Conservation (phyloP, 2,888 invertebrate genomes). For the Laspeyria flexula region DNA sequence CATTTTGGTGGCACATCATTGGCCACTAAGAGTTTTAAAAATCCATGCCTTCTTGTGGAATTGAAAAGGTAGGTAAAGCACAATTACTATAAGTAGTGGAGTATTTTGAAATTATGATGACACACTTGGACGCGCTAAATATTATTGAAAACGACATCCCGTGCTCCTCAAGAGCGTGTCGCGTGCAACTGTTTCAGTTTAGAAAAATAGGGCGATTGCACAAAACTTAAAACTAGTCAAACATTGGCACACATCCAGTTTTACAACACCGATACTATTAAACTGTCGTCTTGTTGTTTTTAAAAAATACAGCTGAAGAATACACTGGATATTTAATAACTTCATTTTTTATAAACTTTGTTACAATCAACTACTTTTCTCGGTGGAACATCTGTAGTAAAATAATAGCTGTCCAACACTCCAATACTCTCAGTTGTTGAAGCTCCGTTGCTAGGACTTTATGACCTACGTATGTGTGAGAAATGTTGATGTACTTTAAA, state of each 20-base stretch:
- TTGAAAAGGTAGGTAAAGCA: too few relatives aligned
- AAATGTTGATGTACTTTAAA: too few relatives aligned
- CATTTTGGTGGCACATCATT: too few relatives aligned
- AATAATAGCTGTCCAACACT: too few relatives aligned
- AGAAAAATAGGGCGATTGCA: slow-evolving; percentile 85
- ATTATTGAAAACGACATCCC: slow-evolving; percentile 40
- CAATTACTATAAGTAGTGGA: neutral
- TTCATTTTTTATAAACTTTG: neutral
- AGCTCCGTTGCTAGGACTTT: too few relatives aligned
- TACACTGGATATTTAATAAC: slow-evolving; percentile 1
- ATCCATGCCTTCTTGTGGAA: too few relatives aligned
- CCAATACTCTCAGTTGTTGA: too few relatives aligned
- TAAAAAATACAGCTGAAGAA: slow-evolving; percentile 46
- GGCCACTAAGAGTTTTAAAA: too few relatives aligned
- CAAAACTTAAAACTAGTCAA: slow-evolving; percentile 77
- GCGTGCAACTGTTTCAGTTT: slow-evolving; percentile 80
- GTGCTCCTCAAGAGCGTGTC: slow-evolving; percentile 60
- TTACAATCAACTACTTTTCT: too few relatives aligned
- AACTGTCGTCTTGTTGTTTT: slow-evolving; percentile 66
- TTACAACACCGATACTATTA: slow-evolving; percentile 73
- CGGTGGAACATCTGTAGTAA: too few relatives aligned
- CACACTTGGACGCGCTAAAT: slow-evolving; percentile 24
- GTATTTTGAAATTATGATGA: slow-evolving; percentile 5
- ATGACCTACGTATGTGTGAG: too few relatives aligned
- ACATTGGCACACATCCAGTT: slow-evolving; percentile 78